Conservation (phyloP, 1,140 invertebrate species). For the Pseudomyrmex dendroicus region DNA sequence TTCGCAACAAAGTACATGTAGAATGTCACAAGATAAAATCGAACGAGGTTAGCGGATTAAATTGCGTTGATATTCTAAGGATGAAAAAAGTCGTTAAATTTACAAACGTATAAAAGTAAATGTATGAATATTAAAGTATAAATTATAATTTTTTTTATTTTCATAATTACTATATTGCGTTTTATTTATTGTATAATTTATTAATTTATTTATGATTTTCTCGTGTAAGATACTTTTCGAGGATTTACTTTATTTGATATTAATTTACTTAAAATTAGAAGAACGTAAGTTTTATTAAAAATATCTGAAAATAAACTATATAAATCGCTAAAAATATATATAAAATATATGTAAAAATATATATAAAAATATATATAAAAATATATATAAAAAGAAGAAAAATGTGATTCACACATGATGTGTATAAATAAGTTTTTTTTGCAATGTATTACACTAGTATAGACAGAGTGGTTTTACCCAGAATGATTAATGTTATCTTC, state of each 20-base stretch:
- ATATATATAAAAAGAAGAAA: neutral
- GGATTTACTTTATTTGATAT: no score
- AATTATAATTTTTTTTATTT: neutral
- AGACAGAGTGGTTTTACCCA: constrained; percentile 8
- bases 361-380: no score
- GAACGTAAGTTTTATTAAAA: neutral
- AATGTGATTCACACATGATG: neutral
- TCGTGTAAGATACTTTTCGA: neutral
- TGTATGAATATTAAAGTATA: neutral
- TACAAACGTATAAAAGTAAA: neutral
- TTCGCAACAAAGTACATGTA: constrained; percentile 57
- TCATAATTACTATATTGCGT: neutral
- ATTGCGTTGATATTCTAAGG: neutral
- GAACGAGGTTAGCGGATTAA: constrained; percentile 32
- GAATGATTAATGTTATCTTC: constrained; percentile 11
- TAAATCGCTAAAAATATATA: neutral
- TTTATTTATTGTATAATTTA: neutral
- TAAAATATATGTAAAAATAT: no score
- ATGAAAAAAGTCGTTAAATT: constrained; percentile 17
- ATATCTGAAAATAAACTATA: neutral
- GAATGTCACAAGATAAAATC: constrained; percentile 38
- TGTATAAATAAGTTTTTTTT: neutral
- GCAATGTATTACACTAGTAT: neutral
- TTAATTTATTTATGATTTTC: neutral
- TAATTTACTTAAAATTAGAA: neutral